Evolutionary conservation across 1,140 invertebrate species (phyloP), one percentile per base, ranked within the genome.

Genomic region (Agrypnia vestita): DNA sequence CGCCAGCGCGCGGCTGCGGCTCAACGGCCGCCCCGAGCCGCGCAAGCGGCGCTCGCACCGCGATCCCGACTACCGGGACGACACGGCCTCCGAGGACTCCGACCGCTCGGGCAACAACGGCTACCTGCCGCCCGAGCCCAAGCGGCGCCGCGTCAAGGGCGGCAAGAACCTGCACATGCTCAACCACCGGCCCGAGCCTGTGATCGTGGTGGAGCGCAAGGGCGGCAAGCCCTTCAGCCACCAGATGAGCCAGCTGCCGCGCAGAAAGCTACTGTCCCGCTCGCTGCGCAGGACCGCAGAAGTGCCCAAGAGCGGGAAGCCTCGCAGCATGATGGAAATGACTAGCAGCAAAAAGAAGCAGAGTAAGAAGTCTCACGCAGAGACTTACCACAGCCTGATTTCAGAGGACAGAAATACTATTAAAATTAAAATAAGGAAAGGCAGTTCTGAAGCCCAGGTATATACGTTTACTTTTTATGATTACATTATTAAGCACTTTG

Each of bases 161-260:
- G 86, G 87, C 25, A 35, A 35, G 25, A 35, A 35, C 25, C 6
- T 35, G 25, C 25, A 35, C 25, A 35, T 35, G 25, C 6, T 35
- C 1, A 35, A 35, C 25, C 25, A 35, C 25, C 25, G 25, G 6
- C 25, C 6, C 25, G 25, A 35, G 25, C 25, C 25, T 35, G 25
- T 35, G 25, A 35, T 35, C 6, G 25, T 35, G 25, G 25, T 35
- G 6, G 25, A 35, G 25, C 25, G 25, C 1, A 35, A 35, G 80
- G 88, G 87, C 87, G 88, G 88, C 75, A 89, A 89, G 86, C 88
- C 88, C 21, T 89, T 87, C 85, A 89, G 88, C 85, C 88, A 89
- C 87, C 86, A 88, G 88, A 87, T 89, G 86, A 89, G 89, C 87
- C 89, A 88, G 89, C 87, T 89, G 88, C 88, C 87, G 84, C 88